phyloP scores from a whole-genome alignment of 2,113 vertebrate species.

The Mormyrus iriodes region DNA sequence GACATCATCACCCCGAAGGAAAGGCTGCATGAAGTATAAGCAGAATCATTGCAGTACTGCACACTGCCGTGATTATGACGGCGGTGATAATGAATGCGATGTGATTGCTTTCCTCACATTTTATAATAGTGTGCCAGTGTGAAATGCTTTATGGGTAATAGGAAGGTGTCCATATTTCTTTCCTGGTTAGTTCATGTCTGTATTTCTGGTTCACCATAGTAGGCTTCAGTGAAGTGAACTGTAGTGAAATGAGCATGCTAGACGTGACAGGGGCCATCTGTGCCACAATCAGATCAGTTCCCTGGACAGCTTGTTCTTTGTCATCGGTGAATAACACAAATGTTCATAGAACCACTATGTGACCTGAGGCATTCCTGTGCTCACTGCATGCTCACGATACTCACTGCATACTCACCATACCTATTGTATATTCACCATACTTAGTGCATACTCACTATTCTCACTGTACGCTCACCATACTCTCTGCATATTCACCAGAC shows the following conservation, averaged over 20 bases:
- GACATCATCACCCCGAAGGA: not conserved
- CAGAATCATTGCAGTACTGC: not conserved
- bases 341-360: not conserved
- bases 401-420: not conserved
- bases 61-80: not conserved
- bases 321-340: not conserved
- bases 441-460: not conserved
- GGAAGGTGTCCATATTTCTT: too few relatives aligned
- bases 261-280: not conserved
- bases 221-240: not conserved
- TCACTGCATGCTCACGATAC: not conserved
- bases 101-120: not conserved
- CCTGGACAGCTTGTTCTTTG: not conserved
- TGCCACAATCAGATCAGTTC: not conserved
- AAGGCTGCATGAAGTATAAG: not conserved
- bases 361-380: not conserved
- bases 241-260: not conserved
- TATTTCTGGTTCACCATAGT: not conserved
- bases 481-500: not conserved
- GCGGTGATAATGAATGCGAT: not conserved
- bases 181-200: not conserved
- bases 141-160: too few relatives aligned
- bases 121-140: not conserved
- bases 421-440: not conserved
- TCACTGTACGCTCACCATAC: not conserved